phyloP scores from a whole-genome alignment of 2,113 vertebrate species.

The Cyrtonyx montezumae region DNA sequence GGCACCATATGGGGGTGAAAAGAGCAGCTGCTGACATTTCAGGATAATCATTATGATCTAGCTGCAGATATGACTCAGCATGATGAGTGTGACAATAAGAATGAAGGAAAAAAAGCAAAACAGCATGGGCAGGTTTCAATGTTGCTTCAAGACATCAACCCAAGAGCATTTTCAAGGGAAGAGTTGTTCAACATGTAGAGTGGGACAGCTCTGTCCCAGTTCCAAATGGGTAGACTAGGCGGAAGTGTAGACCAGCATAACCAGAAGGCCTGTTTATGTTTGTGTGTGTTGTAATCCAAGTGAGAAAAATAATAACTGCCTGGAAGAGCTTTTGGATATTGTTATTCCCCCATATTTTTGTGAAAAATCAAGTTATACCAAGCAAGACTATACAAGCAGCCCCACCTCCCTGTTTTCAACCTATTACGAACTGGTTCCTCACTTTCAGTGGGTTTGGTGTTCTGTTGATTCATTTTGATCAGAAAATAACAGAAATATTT shows the following conservation, averaged over 20 bases:
- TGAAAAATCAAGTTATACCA: constrained; percentile 1
- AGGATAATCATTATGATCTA: constrained; percentile 64
- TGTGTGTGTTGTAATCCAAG: constrained; percentile 2
- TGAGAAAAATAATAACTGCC: constrained; percentile 9
- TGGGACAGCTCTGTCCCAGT: not conserved
- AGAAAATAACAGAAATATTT: constrained; percentile 6
- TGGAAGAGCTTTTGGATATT: not conserved
- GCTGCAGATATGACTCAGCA: constrained; percentile 69
- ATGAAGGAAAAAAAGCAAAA: not conserved
- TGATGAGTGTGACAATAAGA: constrained; percentile 53
- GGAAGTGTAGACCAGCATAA: not conserved
- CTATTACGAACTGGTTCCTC: not conserved
- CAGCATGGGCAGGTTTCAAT: constrained; percentile 42
- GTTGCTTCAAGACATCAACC: constrained; percentile 21
- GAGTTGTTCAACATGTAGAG: not conserved
- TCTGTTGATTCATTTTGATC: not conserved
- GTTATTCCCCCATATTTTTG: not conserved
- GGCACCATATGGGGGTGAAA: constrained; percentile 64
- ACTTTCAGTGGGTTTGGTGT: not conserved
- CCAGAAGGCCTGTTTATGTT: not conserved
- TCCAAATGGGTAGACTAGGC: not conserved
- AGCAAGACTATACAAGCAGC: constrained; percentile 22
- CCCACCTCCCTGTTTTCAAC: not conserved
- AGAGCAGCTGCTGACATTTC: constrained; percentile 73
- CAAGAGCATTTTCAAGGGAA: constrained; percentile 3